Evolutionary conservation across 2,797 vertebrate species (phyloP).

Genomic region (Esox lucius): DNA sequence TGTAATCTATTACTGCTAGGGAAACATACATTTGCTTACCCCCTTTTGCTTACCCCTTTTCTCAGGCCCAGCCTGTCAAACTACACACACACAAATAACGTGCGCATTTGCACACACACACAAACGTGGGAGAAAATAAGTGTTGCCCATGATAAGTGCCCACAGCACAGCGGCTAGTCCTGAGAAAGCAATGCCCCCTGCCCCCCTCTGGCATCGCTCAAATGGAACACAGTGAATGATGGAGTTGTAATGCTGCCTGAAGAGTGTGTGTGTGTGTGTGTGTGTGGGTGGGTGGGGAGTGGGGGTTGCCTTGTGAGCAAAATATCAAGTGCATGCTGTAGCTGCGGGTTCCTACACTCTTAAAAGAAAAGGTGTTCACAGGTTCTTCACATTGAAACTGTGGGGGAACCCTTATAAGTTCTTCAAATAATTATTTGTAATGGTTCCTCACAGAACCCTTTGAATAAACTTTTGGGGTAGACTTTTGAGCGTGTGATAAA

Average conservation of each 20-base stretch:
- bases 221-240: constrained; percentile 74
- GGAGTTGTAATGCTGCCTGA: constrained; percentile 58
- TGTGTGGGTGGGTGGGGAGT: constrained; percentile 33
- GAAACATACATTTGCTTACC: neutral
- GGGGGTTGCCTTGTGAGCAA: constrained; percentile 61
- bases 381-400: too few relatives aligned
- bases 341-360: constrained; percentile 49
- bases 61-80: constrained; percentile 1
- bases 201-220: constrained; percentile 66
- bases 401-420: too few relatives aligned
- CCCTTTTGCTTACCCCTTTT: constrained; percentile 46
- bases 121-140: neutral
- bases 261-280: constrained; percentile 19
- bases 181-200: constrained; percentile 78
- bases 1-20: neutral
- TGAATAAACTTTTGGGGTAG: too few relatives aligned
- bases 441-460: too few relatives aligned
- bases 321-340: constrained; percentile 57
- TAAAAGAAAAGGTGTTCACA: too few relatives aligned
- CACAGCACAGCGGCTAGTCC: constrained; percentile 35
- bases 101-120: neutral
- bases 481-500: too few relatives aligned
- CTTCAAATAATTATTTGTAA: too few relatives aligned
- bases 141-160: constrained; percentile 15
- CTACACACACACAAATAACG: neutral